Conservation (phyloP, 2,797 vertebrate species). For the Alosa sapidissima region DNA sequence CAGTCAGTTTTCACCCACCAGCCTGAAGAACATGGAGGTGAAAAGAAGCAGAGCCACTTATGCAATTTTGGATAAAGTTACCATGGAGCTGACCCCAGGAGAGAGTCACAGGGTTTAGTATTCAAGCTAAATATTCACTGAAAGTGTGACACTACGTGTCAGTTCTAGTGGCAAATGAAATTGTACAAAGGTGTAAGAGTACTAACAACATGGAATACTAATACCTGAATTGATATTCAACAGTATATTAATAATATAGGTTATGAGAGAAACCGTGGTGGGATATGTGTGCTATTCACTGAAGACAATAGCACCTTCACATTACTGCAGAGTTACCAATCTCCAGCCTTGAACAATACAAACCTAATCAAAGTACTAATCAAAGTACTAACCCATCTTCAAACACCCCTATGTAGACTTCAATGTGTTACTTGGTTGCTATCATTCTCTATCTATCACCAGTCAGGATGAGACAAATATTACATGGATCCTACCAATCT, state of each 20-base stretch:
- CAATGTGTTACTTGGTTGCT: too few relatives aligned
- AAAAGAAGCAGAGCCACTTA: constrained; percentile 64
- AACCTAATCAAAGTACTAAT: too few relatives aligned
- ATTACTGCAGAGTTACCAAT: background rate
- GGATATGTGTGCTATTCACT: background rate
- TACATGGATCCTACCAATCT: too few relatives aligned
- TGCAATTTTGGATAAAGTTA: constrained; percentile 51
- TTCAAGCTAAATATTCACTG: constrained; percentile 15
- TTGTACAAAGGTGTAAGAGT: background rate
- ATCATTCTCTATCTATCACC: too few relatives aligned
- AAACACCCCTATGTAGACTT: too few relatives aligned
- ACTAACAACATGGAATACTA: background rate
- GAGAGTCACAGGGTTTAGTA: constrained; percentile 29
- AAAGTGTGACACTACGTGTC: background rate
- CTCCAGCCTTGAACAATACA: background rate
- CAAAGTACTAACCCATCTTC: too few relatives aligned
- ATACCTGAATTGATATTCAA: background rate
- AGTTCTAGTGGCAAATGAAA: background rate
- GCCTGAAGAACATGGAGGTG: constrained; percentile 53
- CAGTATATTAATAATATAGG: background rate
- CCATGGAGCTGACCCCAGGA: constrained; percentile 5
- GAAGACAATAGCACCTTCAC: background rate
- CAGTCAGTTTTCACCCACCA: constrained; percentile 39
- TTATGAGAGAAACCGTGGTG: background rate
- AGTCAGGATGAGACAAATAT: too few relatives aligned